phyloP scores from a whole-genome alignment of 2,113 vertebrate genomes.

The Kryptolebias marmoratus region DNA sequence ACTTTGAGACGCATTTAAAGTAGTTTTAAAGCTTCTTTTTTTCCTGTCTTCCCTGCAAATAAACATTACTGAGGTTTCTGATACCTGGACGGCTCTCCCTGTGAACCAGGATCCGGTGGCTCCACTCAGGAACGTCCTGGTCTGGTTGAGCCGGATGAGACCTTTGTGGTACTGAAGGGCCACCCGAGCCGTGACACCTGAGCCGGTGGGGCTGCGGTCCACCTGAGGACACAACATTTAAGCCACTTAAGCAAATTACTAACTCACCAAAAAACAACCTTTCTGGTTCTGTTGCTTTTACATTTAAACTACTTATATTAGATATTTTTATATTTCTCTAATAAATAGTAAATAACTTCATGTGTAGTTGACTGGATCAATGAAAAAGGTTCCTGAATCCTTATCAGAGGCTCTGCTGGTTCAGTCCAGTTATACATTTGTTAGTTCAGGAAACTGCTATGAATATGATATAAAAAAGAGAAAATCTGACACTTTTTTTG shows the following conservation, averaged over 20 bases:
- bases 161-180: conserved; percentile 93
- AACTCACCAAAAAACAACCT: not conserved
- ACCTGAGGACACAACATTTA: conserved; percentile 78
- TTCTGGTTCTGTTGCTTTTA: not conserved
- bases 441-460: too few species aligned
- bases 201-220: conserved; percentile 93
- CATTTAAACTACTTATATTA: not conserved
- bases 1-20: too few species aligned
- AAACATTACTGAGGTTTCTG: not conserved
- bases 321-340: too few species aligned
- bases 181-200: conserved; percentile 93
- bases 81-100: conserved; percentile 88
- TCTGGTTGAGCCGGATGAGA: conserved; percentile 86
- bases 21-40: too few species aligned
- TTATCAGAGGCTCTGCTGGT: too few species aligned
- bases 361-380: not conserved
- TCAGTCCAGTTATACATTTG: too few species aligned
- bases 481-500: too few species aligned
- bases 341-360: too few species aligned
- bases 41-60: too few species aligned
- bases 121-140: conserved; percentile 88
- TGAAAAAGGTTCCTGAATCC: not conserved
- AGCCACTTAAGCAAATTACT: not conserved
- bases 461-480: too few species aligned
- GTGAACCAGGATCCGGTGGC: conserved; percentile 89